Conservation (phyloP, 2,113 vertebrate species). For the Sceloporus tristichus region DNA sequence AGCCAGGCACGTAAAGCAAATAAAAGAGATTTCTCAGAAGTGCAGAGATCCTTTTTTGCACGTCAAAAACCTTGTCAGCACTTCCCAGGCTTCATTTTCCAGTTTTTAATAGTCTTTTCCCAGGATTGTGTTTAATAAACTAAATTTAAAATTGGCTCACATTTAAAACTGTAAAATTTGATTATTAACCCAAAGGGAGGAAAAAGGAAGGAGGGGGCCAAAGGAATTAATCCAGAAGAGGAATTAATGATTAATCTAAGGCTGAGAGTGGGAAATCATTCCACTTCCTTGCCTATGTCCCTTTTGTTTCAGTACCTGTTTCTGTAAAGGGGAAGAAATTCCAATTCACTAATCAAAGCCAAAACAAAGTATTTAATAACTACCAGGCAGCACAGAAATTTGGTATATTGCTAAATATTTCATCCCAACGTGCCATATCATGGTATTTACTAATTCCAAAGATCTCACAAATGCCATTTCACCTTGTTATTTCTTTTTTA, state of each 20-base stretch:
- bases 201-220: no score
- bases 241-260: no score
- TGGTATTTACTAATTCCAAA: neutral
- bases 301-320: neutral
- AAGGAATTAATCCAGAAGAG: no score
- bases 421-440: neutral
- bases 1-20: neutral
- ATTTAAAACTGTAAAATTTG: neutral
- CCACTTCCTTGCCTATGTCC: neutral
- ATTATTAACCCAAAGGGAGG: neutral
- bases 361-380: neutral
- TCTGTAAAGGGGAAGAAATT: neutral
- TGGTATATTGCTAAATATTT: neutral
- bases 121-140: neutral
- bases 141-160: neutral
- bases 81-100: neutral
- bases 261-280: neutral
- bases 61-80: neutral
- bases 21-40: neutral
- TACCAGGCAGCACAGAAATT: neutral
- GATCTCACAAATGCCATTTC: neutral
- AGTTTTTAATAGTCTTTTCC: neutral
- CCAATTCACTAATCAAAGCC: neutral
- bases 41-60: neutral
- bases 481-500: slow-evolving; percentile 5